Conservation (phyloP, 1,140 invertebrate species). For the Acromyrmex heyeri region DNA sequence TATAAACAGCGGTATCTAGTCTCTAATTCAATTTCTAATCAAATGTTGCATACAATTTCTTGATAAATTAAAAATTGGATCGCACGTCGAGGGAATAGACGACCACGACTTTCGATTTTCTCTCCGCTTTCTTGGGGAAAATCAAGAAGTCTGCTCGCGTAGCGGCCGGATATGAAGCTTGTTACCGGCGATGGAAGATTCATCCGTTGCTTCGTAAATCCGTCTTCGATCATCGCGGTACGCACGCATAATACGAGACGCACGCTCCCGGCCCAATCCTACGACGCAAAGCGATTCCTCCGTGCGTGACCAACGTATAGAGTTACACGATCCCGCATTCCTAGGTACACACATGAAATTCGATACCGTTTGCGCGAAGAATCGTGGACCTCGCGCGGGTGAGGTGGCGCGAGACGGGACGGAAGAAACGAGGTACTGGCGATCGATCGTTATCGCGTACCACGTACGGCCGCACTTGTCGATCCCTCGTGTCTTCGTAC, state of each 20-base stretch:
- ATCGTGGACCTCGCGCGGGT: conserved; percentile 30
- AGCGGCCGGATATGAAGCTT: conserved; percentile 57
- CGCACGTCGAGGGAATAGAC: not conserved
- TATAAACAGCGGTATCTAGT: not conserved
- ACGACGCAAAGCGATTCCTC: conserved; percentile 50
- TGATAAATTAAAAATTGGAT: not conserved
- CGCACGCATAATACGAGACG: conserved; percentile 56
- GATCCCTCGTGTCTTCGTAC: conserved; percentile 53
- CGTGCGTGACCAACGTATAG: conserved; percentile 82
- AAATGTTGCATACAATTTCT: not conserved
- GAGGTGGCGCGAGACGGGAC: conserved; percentile 38
- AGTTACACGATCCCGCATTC: conserved; percentile 81
- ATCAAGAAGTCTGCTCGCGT: conserved; percentile 30
- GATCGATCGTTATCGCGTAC: conserved; percentile 66
- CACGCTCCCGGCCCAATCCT: conserved; percentile 13
- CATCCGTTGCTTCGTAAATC: conserved; percentile 43
- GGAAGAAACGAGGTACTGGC: conserved; percentile 35
- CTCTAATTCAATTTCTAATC: not conserved
- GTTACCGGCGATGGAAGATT: conserved; percentile 33
- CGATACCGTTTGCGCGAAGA: conserved; percentile 75
- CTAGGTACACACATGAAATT: conserved; percentile 81
- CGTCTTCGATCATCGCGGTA: conserved; percentile 51
- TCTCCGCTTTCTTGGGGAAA: conserved; percentile 19
- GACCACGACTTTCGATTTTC: conserved; percentile 26
- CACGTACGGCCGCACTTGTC: conserved; percentile 62